Base-by-base conservation (phyloP, 1,140 invertebrate species). In the Calosoma granatense region DNA sequence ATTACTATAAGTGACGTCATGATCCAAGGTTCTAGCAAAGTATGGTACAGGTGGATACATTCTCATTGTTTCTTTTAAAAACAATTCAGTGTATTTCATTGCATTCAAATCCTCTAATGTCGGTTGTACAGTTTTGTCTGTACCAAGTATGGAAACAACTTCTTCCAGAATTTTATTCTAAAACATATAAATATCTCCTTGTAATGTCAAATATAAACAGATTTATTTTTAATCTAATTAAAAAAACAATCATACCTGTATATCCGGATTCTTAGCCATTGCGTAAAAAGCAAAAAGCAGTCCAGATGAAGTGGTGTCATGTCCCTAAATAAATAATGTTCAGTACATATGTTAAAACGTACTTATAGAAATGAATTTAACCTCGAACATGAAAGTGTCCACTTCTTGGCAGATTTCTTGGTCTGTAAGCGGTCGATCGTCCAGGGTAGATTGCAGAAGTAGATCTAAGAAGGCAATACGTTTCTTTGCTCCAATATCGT, bases 311-410 rank as follows among this genome's bases (percentile, higher is more conserved):
- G 26, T 30, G 4, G 26, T 30, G 14, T 30, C 26, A 30, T 30
- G 26, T 30, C 26, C 26, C 26, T 30, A 30, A 30, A 30, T 6
- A 4, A 30, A 30, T 30, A 30, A 30, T 6, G 4, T 6, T 6
- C 14, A 6, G 14, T 30, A 6, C 4, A 30, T 6, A 30, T 30
- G 14, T 6, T 30, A 30, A 4, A 30, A 30, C 26, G 14, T 30
- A 30, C 4, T 6, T 30, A 30, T 30, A 30, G 4, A 30, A 30
- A 30, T 30, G 26, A 30, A 30, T 69, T 88, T 84, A 6, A 70
- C 69, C 74, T 83, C 84, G 72, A 88, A 88, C 78, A 87, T 85
- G 63, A 89, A 90, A 0, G 86, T 89, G 66, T 89, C 86, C 2
- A 88, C 86, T 76, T 90, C 87, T 66, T 90, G 87, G 59, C 81